A percentile compares a stretch with the other conserved stretches of the same genome.
Conservation (phyloP, 1,140 invertebrate species). For the Nasonia longicornis region DNA sequence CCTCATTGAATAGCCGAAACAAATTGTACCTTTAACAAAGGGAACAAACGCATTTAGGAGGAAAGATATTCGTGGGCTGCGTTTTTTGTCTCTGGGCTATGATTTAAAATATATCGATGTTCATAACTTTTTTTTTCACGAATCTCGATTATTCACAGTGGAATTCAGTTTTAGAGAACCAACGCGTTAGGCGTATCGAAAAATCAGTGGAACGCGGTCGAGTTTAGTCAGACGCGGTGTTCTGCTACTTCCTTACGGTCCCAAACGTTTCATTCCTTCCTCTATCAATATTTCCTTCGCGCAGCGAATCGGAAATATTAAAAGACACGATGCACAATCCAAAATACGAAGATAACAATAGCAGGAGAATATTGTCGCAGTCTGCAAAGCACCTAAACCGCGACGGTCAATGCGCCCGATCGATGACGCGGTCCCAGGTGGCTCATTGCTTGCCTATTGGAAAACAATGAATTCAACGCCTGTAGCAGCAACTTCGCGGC, state of each 20-base stretch:
- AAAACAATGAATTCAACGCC: constrained; percentile 56
- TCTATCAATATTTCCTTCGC: too few species aligned
- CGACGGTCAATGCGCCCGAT: constrained; percentile 46
- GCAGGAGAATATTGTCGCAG: not conserved
- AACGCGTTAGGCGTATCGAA: too few species aligned
- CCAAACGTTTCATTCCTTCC: not conserved
- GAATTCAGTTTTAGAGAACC: too few species aligned
- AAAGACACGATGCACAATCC: too few species aligned
- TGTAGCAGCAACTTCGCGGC: not conserved
- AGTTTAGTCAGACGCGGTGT: too few species aligned
- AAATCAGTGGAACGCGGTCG: too few species aligned
- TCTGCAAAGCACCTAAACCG: not conserved
- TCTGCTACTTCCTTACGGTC: too few species aligned
- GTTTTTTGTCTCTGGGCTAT: not conserved
- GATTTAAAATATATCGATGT: too few species aligned
- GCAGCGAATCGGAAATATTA: not conserved
- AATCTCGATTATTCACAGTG: too few species aligned
- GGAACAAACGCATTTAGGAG: not conserved
- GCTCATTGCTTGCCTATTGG: constrained; percentile 51
- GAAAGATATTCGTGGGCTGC: too few species aligned
- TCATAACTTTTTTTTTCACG: too few species aligned
- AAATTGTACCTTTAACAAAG: not conserved
- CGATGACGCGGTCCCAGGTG: constrained; percentile 51
- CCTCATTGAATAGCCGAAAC: constrained; percentile 5
- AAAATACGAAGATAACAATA: too few species aligned